Base-by-base conservation (phyloP, 35 echinoderm and acorn worm species). In the Lytechinus variegatus region DNA sequence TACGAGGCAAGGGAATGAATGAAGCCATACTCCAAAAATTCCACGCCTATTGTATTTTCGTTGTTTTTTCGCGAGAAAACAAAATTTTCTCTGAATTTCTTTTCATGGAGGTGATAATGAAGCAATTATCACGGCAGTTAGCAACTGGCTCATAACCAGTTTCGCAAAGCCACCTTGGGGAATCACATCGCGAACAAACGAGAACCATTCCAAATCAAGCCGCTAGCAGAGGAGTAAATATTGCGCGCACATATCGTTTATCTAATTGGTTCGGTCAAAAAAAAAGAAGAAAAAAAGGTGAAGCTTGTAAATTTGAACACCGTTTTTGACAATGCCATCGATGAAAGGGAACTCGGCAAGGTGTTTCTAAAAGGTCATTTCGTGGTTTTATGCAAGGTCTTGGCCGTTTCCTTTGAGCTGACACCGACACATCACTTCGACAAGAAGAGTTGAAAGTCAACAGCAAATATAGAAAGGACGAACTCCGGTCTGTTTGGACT, bases 271-370 rank as follows among this genome's bases (percentile, higher is more conserved):
- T 90, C 88, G 88, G 88, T 90, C 88, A 90, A 90, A 90, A 44
- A 44, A 44, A 51, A 6, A 33, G 21, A 90, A 90, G 52, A 44
- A 44, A 44, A 51, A 6, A 33, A 54, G 88, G 9, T 54, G 88
- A 90, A 90, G 88, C 21, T 16, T 90, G 88, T 90, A 44, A 90
- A 90, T 90, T 90, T 90, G 88, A 90, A 89, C 87, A 89, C 87
- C 87, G 52, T 53, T 89, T 53, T 89, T 89, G 87, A 89, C 87
- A 89, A 89, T 89, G 87, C 28, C 87, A 12, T 13, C 51, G 87
- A 53, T 13, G 87, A 89, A 89, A 89, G 19, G 87, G 51, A 90
- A 52, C 28, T 44, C 28, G 52, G 88, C 11, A 52, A 90, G 88
- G 88, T 90, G 88, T 90, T 90, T 19, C 88, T 44, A 54, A 90